Conservation (phyloP, 1,140 invertebrate species). For the Formica exsecta region DNA sequence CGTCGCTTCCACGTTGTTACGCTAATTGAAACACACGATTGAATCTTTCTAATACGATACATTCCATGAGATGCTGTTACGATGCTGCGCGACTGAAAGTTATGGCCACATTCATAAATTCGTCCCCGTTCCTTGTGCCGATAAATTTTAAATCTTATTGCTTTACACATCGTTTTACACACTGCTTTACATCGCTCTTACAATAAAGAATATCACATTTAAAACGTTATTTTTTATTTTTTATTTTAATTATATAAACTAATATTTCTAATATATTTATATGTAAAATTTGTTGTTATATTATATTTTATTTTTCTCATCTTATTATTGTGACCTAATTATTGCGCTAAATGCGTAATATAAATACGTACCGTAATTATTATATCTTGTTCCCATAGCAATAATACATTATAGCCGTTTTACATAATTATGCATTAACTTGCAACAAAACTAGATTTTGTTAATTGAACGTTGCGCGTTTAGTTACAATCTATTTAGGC, state of each 20-base stretch:
- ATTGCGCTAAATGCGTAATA: neutral
- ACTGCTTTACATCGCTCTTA: neutral
- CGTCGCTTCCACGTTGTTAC: conserved; percentile 50
- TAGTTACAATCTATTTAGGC: conserved; percentile 48
- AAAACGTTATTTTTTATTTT: too few species aligned
- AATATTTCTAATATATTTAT: too few species aligned
- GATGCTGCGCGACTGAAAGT: neutral
- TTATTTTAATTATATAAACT: too few species aligned
- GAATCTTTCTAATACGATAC: conserved; percentile 22
- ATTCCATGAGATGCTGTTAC: neutral
- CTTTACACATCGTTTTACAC: neutral
- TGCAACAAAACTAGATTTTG: neutral
- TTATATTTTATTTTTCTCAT: neutral
- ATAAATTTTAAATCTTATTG: conserved; percentile 15
- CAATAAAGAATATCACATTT: neutral
- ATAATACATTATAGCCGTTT: conserved; percentile 9
- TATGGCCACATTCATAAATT: conserved; percentile 31
- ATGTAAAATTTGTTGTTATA: too few species aligned
- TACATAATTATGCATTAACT: conserved; percentile 32
- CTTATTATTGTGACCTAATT: neutral
- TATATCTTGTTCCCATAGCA: neutral
- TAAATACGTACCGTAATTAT: neutral
- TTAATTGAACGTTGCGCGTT: conserved; percentile 38
- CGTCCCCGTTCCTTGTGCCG: neutral
- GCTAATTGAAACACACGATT: conserved; percentile 55